Evolutionary conservation across 2,888 invertebrate species (phyloP), one percentile per base, ranked within the genome.

Genomic region (Dasypolia templi): DNA sequence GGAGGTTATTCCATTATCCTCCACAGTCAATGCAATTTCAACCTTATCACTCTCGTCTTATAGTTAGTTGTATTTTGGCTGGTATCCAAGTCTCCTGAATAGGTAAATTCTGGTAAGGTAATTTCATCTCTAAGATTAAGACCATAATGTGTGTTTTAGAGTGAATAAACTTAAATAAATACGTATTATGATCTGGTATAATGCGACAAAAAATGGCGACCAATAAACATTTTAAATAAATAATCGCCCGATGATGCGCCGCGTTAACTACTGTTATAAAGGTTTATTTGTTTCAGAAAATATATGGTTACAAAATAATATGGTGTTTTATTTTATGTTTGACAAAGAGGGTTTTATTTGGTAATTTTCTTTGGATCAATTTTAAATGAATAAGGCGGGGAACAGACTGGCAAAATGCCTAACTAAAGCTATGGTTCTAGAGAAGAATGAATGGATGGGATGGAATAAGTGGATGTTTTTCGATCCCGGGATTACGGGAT

Each of bases 1-100:
- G 91, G 91, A 89, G 91, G 90, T 75, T 75, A 84, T 87, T 72
- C 67, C 67, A 72, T 70, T 75, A 66, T 79, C 14, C 9, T n/a
- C 9, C 3, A 17, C 3, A 0, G 19, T 1, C 75, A 72, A n/a
- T 11, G n/a, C 6, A 84, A 71, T 78, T 72, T 63, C 39, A 49
- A 73, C 72, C 74, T 74, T 86, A 72, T 11, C 0, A 0, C 0
- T 0, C 0, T 0, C 0, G 0, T 0, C 0, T 1, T 53, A 81
- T 11, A 71, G 75, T 71, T 64, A 0, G 59, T 56, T 77, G 70
- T 78, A 19, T 29, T 56, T 65, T 77, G 39, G 1, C 32, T 19
- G 19, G 0, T 14, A 6, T 35, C 55, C 26, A 59, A 70, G 39
- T 53, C 61, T 68, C 59, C 66, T 56, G 26, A 73, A 58, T 6